Evolutionary conservation across 1,140 invertebrate species (phyloP).

Genomic region (Pygmarrhopalites habei): DNA sequence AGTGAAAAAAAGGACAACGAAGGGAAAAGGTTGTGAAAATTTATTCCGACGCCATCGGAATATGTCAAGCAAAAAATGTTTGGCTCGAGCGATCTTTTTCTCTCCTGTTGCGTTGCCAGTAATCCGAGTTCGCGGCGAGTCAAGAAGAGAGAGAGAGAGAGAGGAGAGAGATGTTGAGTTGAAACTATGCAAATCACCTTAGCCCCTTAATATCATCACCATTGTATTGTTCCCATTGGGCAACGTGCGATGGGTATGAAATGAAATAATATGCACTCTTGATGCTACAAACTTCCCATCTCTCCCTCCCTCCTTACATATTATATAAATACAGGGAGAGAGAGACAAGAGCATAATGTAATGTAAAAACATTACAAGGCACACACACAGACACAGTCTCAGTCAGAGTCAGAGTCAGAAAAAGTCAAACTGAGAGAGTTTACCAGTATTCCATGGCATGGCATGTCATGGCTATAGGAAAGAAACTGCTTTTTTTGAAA

Average conservation of each 20-base stretch:
- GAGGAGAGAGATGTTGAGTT: constrained; percentile 9
- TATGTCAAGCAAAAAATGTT: constrained; percentile 32
- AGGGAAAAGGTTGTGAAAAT: constrained; percentile 34
- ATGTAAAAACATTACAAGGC: too few species aligned
- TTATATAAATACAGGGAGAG: too few species aligned
- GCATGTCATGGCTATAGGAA: too few species aligned
- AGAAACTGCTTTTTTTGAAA: too few species aligned
- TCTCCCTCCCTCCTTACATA: too few species aligned
- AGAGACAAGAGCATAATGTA: too few species aligned
- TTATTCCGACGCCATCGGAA: constrained; percentile 35
- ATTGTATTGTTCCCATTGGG: constrained; percentile 5
- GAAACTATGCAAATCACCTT: constrained; percentile 29
- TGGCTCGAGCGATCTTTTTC: constrained; percentile 36
- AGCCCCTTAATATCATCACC: constrained; percentile 4
- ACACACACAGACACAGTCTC: too few species aligned
- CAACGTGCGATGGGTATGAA: constrained; percentile 6
- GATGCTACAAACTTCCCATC: too few species aligned
- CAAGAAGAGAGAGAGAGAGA: too few species aligned
- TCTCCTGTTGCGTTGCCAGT: constrained; percentile 30
- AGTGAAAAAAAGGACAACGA: constrained; percentile 23
- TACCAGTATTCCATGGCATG: too few species aligned
- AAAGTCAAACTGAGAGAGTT: too few species aligned
- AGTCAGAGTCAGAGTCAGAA: too few species aligned
- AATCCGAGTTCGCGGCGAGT: constrained; percentile 18
- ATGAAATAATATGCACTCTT: constrained; percentile 1